Base-by-base conservation (phyloP, 2,888 invertebrate genomes). In the Chironomus tentans region DNA sequence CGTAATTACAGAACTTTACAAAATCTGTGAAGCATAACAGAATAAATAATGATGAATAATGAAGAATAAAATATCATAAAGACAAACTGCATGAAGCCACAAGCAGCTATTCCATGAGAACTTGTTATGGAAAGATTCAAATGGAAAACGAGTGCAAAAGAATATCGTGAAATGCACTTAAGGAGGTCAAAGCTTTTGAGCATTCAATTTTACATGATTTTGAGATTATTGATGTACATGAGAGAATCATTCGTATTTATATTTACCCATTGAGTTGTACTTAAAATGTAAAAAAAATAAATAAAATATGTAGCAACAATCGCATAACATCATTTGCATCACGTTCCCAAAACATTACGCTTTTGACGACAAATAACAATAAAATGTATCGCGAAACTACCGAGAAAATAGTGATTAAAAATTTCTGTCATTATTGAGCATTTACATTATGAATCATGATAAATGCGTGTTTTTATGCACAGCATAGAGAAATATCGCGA, bases 121-220 rank as follows among this genome's bases (percentile, higher is more conserved):
- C 38, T 2, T 10, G 38, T 10, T 38, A 10, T 2, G 10, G 6
- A 28, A 28, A 5, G 38, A 38, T 38, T 10, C 15, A 56, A 56
- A 56, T 56, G 56, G 56, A 56, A 15, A 15, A 18, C 4, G 38
- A 38, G 15, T 62, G 24, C 22, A 22, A 65, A 65, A 65, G 24
- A 10, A 24, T 21, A 71, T 56, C 71, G 4, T 56, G 22, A 56
- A 71, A 50, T 71, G 56, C 56, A 71, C 71, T 71, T 71, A 71
- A 71, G 56, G 15, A 71, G 71, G 71, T 71, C 71, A 71, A 71
- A 71, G 56, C 71, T 71, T 48, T n/a, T 15, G 24, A 48, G 24
- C 21, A 24, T 48, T 24, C 21, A 56, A 71, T 71, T 71, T 71
- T 71, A 71, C 71, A 71, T 71, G 71, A 71, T 48, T 50, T 50